Percentiles rank a stretch among this genome's conserved stretches.
phyloP scores from a whole-genome alignment of 2,797 vertebrate species.

The Potorous gilbertii region DNA sequence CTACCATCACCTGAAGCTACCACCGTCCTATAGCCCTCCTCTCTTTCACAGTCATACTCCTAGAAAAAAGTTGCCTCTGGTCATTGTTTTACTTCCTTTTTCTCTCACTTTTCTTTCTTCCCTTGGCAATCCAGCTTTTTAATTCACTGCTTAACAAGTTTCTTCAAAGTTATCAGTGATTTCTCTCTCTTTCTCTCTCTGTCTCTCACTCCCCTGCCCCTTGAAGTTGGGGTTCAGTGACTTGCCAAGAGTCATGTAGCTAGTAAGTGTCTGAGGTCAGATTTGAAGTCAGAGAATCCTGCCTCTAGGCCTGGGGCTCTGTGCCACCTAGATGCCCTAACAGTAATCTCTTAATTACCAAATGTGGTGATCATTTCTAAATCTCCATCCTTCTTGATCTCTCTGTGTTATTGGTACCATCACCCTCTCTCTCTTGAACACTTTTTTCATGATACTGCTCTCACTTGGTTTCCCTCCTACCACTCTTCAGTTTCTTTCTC shows the following conservation, averaged over 20 bases:
- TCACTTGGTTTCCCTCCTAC: too few relatives aligned
- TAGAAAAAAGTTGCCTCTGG: not conserved
- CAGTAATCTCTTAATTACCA: not conserved
- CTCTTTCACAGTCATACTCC: not conserved
- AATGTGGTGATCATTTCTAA: not conserved
- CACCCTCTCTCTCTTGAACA: not conserved
- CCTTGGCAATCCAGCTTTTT: too few relatives aligned
- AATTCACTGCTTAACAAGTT: not conserved
- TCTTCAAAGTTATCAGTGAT: not conserved
- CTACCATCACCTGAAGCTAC: not conserved
- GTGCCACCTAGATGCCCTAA: too few relatives aligned
- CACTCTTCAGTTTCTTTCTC: too few relatives aligned
- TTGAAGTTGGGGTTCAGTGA: too few relatives aligned
- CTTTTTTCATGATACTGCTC: not conserved
- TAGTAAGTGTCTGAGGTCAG: too few relatives aligned
- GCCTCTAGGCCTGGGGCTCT: too few relatives aligned
- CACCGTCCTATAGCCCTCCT: not conserved
- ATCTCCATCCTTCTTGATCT: not conserved
- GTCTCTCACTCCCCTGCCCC: too few relatives aligned
- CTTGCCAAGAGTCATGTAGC: too few relatives aligned
- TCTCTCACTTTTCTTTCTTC: not conserved
- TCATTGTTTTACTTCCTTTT: not conserved
- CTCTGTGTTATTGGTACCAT: not conserved
- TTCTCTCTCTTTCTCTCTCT: too few relatives aligned
- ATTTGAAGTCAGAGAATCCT: too few relatives aligned